Evolutionary conservation across 2,797 vertebrate species (phyloP), one percentile per base, ranked within the genome.

Genomic region (Ambastaia sidthimunki): DNA sequence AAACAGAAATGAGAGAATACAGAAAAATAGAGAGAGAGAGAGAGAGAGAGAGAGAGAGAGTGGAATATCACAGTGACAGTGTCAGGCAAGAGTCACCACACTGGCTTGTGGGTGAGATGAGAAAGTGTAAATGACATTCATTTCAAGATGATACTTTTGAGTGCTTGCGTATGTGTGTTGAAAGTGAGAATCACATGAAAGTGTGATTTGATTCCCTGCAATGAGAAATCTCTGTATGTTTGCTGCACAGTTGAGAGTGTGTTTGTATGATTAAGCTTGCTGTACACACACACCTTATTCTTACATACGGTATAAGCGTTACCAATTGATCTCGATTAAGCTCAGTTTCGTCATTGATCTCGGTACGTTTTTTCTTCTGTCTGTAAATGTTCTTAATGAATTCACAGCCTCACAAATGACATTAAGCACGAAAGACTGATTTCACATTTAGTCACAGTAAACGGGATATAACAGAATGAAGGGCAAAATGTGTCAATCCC

Each of bases 321-420:
- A 21, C 21, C 41, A 48, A 68, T 68, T 9, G 41, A 47, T 54
- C 68, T 63, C 28, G 57, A 67, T 68, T 48, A 1, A 31, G 55
- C 77, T 54, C 59, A 3, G 28, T 37, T 66, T 37, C 28, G 52
- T 21, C 59, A 48, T 57, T 72, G 80, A 77, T 72, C 80, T 69
- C 4, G 23, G 48, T 34, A 16, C 19, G 54, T 52, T 28, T 76
- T 57, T 66, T 69, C 63, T 23, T 82, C 62, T 59, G 19, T 72
- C 63, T 16, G 60, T 50, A 59, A 77, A 80, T 62, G 65, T 44
- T 70, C 55, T 81, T 81, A 82, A 73, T 74, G 65, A 78, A 68
- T 74, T 82, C 62, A 78, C 50, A 71, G 76, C 23, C 48, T 70
- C 50, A 69, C 74, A 72, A 67, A 77, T 72, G 63, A 63, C 57